Evolutionary conservation across 2,888 invertebrate species (phyloP).

Genomic region (Zeuzera pyrina): DNA sequence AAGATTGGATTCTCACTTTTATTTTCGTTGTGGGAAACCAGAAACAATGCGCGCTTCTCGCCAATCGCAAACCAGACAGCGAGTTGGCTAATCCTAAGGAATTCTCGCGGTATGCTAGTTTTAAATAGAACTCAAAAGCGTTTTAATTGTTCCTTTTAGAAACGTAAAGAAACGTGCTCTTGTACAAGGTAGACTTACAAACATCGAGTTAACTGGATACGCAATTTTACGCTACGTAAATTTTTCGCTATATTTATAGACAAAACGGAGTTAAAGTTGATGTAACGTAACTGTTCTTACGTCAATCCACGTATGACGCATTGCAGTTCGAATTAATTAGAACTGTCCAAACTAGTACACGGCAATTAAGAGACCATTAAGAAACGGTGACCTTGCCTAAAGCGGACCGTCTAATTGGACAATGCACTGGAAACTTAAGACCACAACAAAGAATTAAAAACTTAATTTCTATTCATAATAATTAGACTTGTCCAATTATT

Average conservation of each 20-base stretch:
- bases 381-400: slow-evolving; percentile 40
- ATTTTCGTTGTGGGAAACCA: slow-evolving; percentile 48
- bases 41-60: slow-evolving; percentile 26
- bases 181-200: too few species aligned
- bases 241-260: not conserved
- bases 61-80: slow-evolving; percentile 7
- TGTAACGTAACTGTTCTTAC: slow-evolving; percentile 6
- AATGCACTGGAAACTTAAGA: slow-evolving; percentile 27
- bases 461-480: slow-evolving; percentile 42
- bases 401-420: slow-evolving; percentile 36
- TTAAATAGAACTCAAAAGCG: too few species aligned
- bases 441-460: slow-evolving; percentile 36
- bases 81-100: slow-evolving; percentile 25
- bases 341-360: slow-evolving; percentile 25
- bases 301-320: slow-evolving; percentile 23
- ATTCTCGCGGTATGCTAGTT: too few species aligned
- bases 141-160: too few species aligned
- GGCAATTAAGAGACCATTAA: slow-evolving; percentile 37
- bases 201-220: too few species aligned
- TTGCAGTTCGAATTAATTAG: slow-evolving; percentile 28
- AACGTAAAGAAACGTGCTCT: too few species aligned
- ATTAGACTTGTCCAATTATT: slow-evolving; percentile 39
- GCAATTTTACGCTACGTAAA: too few species aligned
- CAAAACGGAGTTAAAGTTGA: not conserved
- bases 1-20: slow-evolving; percentile 62